Percentiles rank a stretch among this genome's conserved stretches.
These are phyloP conservation scores for Festucalex cinctus DNA, from an alignment of 2,113 vertebrate genomes.

Conservation along the genomic window DNA sequence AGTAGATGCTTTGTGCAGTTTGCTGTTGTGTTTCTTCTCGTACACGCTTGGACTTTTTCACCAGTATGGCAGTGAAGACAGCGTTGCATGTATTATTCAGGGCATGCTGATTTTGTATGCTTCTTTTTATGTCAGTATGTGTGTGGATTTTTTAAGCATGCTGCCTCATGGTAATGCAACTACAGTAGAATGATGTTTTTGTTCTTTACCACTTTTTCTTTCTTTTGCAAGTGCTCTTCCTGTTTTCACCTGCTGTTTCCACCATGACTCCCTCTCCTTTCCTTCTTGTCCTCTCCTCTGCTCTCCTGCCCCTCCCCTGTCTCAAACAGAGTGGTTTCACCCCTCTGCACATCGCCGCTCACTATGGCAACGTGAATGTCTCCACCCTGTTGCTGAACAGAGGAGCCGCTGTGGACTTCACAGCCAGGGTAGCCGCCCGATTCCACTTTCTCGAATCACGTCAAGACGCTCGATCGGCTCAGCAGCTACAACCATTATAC, in stretches of 20 bases:
- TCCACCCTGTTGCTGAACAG: slow-evolving; percentile 96
- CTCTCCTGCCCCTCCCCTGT: slow-evolving; percentile 25
- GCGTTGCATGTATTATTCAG: slow-evolving; percentile 31
- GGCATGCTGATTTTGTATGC: slow-evolving; percentile 20
- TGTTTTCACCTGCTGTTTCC: slow-evolving; percentile 15
- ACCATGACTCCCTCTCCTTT: background rate
- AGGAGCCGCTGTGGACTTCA: slow-evolving; percentile 95
- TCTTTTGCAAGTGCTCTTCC: slow-evolving; percentile 3
- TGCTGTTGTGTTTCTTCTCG: slow-evolving; percentile 8
- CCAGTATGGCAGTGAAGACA: slow-evolving; percentile 28
- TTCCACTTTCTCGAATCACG: slow-evolving; percentile 16
- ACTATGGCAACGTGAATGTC: slow-evolving; percentile 96
- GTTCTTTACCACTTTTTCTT: slow-evolving; percentile 10
- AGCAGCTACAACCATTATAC: background rate
- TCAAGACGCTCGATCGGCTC: background rate
- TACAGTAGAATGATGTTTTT: slow-evolving; percentile 29
- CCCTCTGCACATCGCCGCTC: slow-evolving; percentile 89
- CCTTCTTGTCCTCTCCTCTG: slow-evolving; percentile 9
- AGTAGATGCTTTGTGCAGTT: slow-evolving; percentile 38
- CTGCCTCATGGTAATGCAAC: slow-evolving; percentile 34
- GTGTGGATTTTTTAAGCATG: slow-evolving; percentile 34
- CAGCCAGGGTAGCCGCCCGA: slow-evolving; percentile 82
- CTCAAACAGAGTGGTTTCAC: slow-evolving; percentile 90
- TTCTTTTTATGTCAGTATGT: slow-evolving; percentile 16
- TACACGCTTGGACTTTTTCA: slow-evolving; percentile 8